Evolutionary conservation across 1,140 invertebrate species (phyloP).

Genomic region (Pseudachorutes palmiensis): DNA sequence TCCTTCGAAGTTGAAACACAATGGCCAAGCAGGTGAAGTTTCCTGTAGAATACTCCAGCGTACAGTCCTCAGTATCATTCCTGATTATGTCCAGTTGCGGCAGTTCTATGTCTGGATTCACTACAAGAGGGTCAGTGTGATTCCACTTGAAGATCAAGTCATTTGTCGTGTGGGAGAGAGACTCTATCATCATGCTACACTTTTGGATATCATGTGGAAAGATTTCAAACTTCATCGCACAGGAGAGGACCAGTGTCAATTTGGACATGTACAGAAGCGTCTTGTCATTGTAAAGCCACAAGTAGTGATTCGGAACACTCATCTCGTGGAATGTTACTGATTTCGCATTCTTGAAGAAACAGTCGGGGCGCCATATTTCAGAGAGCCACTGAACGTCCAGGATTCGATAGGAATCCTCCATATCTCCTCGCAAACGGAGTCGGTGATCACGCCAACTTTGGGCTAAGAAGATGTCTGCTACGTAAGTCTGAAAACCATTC

Average conservation of each 20-base stretch:
- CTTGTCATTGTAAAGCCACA: constrained; percentile 84
- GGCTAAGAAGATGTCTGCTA: constrained; percentile 82
- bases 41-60: constrained; percentile 47
- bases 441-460: constrained; percentile 85
- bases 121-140: constrained; percentile 41
- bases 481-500: constrained; percentile 70
- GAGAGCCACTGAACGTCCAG: constrained; percentile 76
- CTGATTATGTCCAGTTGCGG: constrained; percentile 43
- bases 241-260: constrained; percentile 43
- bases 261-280: constrained; percentile 84
- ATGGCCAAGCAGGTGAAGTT: constrained; percentile 84
- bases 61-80: constrained; percentile 42
- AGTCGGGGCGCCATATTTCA: constrained; percentile 83
- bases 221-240: constrained; percentile 42
- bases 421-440: constrained; percentile 71
- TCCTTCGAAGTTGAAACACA: constrained; percentile 71
- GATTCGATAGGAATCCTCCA: constrained; percentile 84
- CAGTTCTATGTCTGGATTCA: constrained; percentile 43
- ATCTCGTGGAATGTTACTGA: constrained; percentile 88
- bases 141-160: constrained; percentile 45
- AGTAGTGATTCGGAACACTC: constrained; percentile 87
- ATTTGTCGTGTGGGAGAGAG: constrained; percentile 44
- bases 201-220: constrained; percentile 42
- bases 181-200: constrained; percentile 42
- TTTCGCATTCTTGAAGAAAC: constrained; percentile 88